Evolutionary conservation across 2,113 vertebrate species (phyloP), one percentile per base, ranked within the genome.

Genomic region (Trematomus loennbergii): DNA sequence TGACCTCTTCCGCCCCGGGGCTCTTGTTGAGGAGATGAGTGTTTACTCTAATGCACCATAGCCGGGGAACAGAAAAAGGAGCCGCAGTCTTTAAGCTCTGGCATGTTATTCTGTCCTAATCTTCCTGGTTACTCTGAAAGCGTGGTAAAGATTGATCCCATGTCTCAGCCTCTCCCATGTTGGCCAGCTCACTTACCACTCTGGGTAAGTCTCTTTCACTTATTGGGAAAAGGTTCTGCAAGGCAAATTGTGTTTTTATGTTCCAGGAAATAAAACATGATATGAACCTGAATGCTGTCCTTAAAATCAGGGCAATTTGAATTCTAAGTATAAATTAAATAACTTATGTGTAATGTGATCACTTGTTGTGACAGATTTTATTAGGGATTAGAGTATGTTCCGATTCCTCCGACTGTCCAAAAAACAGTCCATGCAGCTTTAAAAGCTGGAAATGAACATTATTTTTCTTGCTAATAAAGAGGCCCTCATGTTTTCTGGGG

Each of bases 1-100:
- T 81, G 68, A 59, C 50, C 65, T 75, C 46, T 22, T n/a, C 36
- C 78, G 66, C 46, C 33, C 36, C 0, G 1, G 4, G 50, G 68
- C 43, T 70, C 61, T 55, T 43, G 29, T 78, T 60, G 40, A 59
- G 29, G 53, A 80, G 49, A 63, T 55, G 49, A 36, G n/a, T 69
- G 79, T 79, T 88, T 84, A 72, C 59, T 81, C 77, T 79, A 68
- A 76, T 63, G 72, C 72, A 67, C 52, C 78, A 33, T 46, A 17
- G 64, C 8, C 12, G 48, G 29, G 29, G 36, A 65, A 50, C 33
- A 49, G 66, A 69, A 59, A 52, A 78, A 67, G 54, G 40, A 66
- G 50, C 40, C 45, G 12, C 59, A 8, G 33, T 20, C 66, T 80
- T 78, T 55, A 61, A 83, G n/a, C 53, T 67, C 54, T 11, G 72